Evolutionary conservation across 2,888 invertebrate species (phyloP).

Genomic region (Doris montereyensis): DNA sequence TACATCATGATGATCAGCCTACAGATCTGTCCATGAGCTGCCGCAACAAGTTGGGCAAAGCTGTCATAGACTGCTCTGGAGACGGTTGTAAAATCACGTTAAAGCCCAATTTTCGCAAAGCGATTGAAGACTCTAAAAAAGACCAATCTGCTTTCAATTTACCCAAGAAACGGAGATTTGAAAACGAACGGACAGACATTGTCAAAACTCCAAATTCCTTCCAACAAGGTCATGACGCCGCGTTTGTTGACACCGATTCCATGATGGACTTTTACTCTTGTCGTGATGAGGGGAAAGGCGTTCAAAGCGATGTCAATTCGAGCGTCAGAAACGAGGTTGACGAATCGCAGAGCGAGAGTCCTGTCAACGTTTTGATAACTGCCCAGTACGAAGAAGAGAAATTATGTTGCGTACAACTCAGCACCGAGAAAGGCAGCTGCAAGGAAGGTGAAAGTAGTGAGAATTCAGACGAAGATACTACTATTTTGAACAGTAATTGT

Average conservation of each 20-base stretch:
- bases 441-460: too few species aligned
- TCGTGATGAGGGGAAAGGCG: not conserved
- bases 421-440: not conserved
- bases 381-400: conserved; percentile 8
- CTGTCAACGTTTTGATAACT: not conserved
- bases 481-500: too few species aligned
- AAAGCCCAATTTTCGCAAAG: not conserved
- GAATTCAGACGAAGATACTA: too few species aligned
- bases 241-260: too few species aligned
- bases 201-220: too few species aligned
- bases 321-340: too few species aligned
- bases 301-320: not conserved
- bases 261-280: too few species aligned
- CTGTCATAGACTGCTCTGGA: not conserved
- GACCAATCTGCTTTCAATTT: not conserved
- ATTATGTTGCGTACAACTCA: not conserved
- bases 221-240: too few species aligned
- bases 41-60: conserved; percentile 10
- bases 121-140: too few species aligned
- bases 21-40: conserved; percentile 34
- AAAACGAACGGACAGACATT: too few species aligned
- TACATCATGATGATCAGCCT: conserved; percentile 10
- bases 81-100: conserved; percentile 1
- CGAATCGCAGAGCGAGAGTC: not conserved
- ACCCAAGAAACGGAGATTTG: conserved; percentile 25